Base-by-base conservation (phyloP, 2,797 vertebrate genomes). In the Ptychobarbus kaznakovi region DNA sequence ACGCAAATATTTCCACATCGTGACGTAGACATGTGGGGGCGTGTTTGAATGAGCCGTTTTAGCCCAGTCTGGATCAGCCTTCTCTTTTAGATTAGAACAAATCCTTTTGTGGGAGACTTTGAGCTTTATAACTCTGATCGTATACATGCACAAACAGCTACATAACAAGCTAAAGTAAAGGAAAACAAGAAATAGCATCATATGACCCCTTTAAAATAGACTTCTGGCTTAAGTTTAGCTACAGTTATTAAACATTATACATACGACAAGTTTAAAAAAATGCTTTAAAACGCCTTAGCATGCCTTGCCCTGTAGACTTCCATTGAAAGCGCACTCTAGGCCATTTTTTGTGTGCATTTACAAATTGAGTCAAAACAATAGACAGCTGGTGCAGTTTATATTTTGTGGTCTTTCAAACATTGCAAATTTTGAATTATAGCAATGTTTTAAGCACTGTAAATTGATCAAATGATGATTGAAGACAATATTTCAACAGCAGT, bases 401-500 rank as follows among this genome's bases (percentile, higher is more conserved):
- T 75, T 53, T 53, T 20, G 18, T 22, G 18, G 6, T 76, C 51
- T 56, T 75, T 35, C 11, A 56, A 22, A 76, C 18, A 35, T 56
- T 7, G 6, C 3, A 3, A 1, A 3, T 53, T 53, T 75, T 75
- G 10, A 42, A 6, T 51, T 12, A 11, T 72, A 44, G 66, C 53
- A 72, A 42, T 20, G 58, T 32, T 80, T 65, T 3, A 49, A 80
- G 9, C 25, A 81, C 8, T 40, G n/a, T 18, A 51, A 87, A 53
- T 56, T 61, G 22, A 44, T 78, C 32, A 22, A 79, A 68, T 6
- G 15, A 79, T 69, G 74, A 82, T 56, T 80, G 66, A 74, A 80
- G 74, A 87, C 81, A 83, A 78, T 49, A 83, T 78, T 87, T 87
- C 61, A 79, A 68, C 81, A 69, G 82, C 46, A 78, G 70, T 76